These are phyloP conservation scores for Urophycis tenuis DNA, from an alignment of 2,797 vertebrate genomes.

Conservation along the genomic window DNA sequence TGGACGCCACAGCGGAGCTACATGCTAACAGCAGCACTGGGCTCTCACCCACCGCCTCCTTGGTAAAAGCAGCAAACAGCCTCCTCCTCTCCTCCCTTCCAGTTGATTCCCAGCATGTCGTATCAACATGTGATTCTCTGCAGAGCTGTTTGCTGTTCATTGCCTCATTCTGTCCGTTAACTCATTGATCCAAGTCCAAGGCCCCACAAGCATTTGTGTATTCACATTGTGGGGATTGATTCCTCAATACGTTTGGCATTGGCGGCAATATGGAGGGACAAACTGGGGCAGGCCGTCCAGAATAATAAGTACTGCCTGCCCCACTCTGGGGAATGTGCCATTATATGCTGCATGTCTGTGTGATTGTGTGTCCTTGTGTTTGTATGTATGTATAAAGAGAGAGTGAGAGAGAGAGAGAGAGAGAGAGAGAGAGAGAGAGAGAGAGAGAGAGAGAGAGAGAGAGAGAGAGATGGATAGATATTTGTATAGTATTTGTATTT, in stretches of 20 bases:
- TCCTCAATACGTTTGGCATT: not conserved
- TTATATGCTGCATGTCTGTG: not conserved
- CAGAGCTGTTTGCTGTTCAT: not conserved
- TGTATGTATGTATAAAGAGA: not conserved
- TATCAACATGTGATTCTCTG: not conserved
- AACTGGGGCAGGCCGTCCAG: too few relatives aligned
- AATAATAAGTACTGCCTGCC: too few relatives aligned
- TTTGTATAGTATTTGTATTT: too few relatives aligned
- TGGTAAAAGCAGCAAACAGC: not conserved
- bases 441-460: conserved; percentile 14
- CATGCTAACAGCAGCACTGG: not conserved
- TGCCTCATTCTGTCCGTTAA: not conserved
- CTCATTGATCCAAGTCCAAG: not conserved
- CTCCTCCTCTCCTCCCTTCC: too few relatives aligned
- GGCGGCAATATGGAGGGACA: not conserved
- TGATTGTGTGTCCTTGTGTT: not conserved
- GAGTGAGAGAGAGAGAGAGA: too few relatives aligned
- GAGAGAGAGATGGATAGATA: conserved; percentile 39
- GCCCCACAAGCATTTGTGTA: not conserved
- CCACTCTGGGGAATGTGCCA: not conserved
- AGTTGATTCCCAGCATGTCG: not conserved
- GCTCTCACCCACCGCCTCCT: not conserved
- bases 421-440: too few relatives aligned
- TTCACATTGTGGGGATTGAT: not conserved
- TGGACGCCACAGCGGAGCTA: too few relatives aligned